phyloP scores from a whole-genome alignment of 2,113 vertebrate species.

The Kryptolebias marmoratus region DNA sequence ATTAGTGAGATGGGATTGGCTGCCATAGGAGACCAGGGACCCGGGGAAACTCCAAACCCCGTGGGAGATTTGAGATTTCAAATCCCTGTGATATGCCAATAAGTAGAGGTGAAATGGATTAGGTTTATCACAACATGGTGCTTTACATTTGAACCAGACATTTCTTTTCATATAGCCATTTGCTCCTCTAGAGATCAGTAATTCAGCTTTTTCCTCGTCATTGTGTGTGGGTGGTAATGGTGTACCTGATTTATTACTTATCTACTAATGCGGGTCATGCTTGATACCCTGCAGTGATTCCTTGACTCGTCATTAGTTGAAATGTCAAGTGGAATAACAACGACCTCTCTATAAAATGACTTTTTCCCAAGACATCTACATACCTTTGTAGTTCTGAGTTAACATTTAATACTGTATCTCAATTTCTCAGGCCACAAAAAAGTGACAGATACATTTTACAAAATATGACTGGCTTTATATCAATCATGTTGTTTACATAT shows the following conservation, averaged over 20 bases:
- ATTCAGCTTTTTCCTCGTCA: constrained; percentile 31
- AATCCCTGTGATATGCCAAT: constrained; percentile 74
- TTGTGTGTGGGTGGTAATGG: constrained; percentile 21
- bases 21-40: constrained; percentile 40
- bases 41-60: constrained; percentile 57
- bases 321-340: constrained; percentile 1
- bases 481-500: not conserved
- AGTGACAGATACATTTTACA: not conserved
- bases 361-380: not conserved
- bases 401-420: not conserved
- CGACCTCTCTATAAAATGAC: not conserved
- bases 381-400: too few relatives aligned
- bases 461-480: not conserved
- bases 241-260: constrained; percentile 2
- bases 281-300: not conserved
- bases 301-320: not conserved
- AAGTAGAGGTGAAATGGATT: constrained; percentile 69
- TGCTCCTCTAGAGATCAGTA: constrained; percentile 51
- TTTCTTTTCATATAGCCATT: constrained; percentile 53
- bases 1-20: constrained; percentile 76
- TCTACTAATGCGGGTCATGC: not conserved
- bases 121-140: constrained; percentile 44
- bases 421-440: constrained; percentile 1
- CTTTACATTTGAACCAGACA: constrained; percentile 46
- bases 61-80: constrained; percentile 64